Percentiles rank a stretch among this genome's conserved stretches.
Conservation (phyloP, 2,888 invertebrate species). For the Drosophila birchii region DNA sequence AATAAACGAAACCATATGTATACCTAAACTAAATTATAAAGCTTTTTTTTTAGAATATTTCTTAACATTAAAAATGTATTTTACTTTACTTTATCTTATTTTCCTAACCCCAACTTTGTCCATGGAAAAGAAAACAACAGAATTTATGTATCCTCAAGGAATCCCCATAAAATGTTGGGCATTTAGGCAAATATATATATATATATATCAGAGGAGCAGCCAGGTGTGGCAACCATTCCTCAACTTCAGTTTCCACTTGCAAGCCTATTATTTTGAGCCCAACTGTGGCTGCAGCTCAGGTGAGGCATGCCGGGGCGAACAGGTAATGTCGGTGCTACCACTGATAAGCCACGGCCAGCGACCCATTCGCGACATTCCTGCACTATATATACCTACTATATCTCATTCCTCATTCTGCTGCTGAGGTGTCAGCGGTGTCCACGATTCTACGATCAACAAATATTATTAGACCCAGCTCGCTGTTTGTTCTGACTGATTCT, state of each 20-base stretch:
- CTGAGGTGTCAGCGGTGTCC: constrained; percentile 26
- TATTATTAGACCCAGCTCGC: constrained; percentile 26
- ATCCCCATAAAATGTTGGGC: not conserved
- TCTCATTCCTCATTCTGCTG: constrained; percentile 20
- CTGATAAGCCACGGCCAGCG: constrained; percentile 36
- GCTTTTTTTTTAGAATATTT: not conserved
- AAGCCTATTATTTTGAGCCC: constrained; percentile 2
- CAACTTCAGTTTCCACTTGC: not conserved
- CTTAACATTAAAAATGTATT: not conserved
- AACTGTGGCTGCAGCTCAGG: constrained; percentile 9
- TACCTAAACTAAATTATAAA: not conserved
- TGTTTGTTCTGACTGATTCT: constrained; percentile 33
- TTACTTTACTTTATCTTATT: not conserved
- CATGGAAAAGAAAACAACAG: not conserved
- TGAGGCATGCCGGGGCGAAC: constrained; percentile 12
- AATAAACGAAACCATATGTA: not conserved
- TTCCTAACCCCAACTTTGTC: not conserved
- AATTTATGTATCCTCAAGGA: not conserved
- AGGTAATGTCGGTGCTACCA: constrained; percentile 26
- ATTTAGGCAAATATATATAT: not conserved
- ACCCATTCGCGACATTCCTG: constrained; percentile 42
- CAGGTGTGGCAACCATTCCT: constrained; percentile 1
- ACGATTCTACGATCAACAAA: constrained; percentile 42
- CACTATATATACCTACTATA: constrained; percentile 20
- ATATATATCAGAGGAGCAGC: constrained; percentile 1